phyloP scores from a whole-genome alignment of 2,888 invertebrate species.

The Sphaeridia pumilis region DNA sequence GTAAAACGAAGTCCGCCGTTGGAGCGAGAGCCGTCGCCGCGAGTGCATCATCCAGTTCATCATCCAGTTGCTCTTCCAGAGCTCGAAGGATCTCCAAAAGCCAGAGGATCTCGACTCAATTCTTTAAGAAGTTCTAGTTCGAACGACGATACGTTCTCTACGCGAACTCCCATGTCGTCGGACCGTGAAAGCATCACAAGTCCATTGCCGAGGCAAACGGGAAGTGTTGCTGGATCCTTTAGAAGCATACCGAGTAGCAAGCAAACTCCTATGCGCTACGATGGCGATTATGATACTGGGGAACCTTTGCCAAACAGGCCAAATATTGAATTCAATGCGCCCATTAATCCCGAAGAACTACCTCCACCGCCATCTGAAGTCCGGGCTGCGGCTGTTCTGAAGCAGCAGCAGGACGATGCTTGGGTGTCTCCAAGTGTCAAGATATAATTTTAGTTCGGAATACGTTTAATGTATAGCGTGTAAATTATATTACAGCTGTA shows the following conservation, averaged over 20 bases:
- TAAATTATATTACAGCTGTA: no score
- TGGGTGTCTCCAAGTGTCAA: slow-evolving; percentile 15
- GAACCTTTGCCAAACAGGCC: slow-evolving; percentile 67
- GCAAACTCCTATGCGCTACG: slow-evolving; percentile 48
- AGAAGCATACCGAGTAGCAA: background rate
- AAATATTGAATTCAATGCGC: slow-evolving; percentile 51
- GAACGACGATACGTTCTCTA: slow-evolving; percentile 10
- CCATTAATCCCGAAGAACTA: slow-evolving; percentile 20
- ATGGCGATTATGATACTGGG: slow-evolving; percentile 68
- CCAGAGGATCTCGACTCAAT: background rate
- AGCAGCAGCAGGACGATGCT: background rate
- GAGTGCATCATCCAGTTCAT: background rate
- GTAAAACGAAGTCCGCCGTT: background rate
- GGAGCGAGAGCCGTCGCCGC: background rate
- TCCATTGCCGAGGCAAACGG: background rate
- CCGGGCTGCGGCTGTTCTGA: no score
- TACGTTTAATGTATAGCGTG: background rate
- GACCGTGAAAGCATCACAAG: slow-evolving; percentile 2
- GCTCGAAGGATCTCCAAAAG: slow-evolving; percentile 9
- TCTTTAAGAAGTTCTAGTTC: background rate
- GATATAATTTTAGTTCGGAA: slow-evolving; percentile 6
- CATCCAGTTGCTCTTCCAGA: background rate
- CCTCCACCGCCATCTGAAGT: slow-evolving; percentile 10
- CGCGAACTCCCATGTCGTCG: slow-evolving; percentile 5
- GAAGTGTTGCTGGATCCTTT: background rate